These are phyloP conservation scores for Aspidoscelis tigris DNA, from an alignment of 2,113 vertebrate genomes.

Conservation along the genomic window DNA sequence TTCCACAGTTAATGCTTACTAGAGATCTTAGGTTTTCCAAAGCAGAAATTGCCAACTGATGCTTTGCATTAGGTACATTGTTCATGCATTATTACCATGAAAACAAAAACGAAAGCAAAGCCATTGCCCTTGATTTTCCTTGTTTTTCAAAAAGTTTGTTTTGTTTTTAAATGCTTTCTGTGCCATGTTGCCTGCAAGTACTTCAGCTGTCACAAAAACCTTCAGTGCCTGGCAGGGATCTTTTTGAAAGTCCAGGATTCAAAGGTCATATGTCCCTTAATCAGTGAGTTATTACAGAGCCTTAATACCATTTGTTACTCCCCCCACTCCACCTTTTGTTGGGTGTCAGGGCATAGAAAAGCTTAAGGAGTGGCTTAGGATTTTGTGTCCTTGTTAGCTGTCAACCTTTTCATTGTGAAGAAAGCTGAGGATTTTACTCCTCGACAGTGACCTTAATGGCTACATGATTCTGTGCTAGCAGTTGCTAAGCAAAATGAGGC, in stretches of 20 bases:
- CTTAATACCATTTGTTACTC: conserved; percentile 6
- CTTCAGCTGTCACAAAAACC: conserved; percentile 9
- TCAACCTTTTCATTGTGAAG: background rate
- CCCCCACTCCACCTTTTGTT: conserved; percentile 4
- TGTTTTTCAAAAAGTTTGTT: conserved; percentile 22
- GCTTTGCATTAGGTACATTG: background rate
- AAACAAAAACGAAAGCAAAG: background rate
- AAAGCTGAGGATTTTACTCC: background rate
- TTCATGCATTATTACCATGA: background rate
- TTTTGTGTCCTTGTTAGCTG: conserved; percentile 13
- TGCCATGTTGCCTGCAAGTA: background rate
- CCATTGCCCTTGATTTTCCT: conserved; percentile 2
- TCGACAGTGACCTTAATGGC: background rate
- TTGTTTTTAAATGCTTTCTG: background rate
- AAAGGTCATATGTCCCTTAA: conserved; percentile 32
- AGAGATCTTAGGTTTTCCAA: background rate
- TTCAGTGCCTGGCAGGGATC: conserved; percentile 12
- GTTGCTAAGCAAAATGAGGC: background rate
- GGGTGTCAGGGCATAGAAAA: conserved; percentile 25
- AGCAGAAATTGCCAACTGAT: background rate
- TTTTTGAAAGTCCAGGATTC: conserved; percentile 13
- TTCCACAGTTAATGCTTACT: conserved; percentile 13
- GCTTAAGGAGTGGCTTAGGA: background rate
- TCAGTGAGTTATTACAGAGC: conserved; percentile 22
- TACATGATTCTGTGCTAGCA: background rate